Evolutionary conservation across 1,140 invertebrate genomes (phyloP), one percentile per base, ranked within the genome.

Genomic region (Protaetia brevitarsis): DNA sequence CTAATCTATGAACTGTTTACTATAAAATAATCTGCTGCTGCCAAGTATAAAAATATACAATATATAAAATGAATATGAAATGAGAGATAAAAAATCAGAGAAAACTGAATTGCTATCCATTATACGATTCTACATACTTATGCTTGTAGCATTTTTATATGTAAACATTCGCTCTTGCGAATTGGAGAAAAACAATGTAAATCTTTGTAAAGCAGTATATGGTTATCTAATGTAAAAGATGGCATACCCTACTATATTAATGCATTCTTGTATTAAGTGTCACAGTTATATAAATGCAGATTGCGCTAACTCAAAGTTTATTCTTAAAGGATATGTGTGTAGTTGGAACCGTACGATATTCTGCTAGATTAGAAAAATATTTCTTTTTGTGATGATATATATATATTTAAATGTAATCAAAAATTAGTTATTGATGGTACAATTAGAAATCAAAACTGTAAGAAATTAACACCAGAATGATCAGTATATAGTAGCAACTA

Each of bases 11-110:
- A 66, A 63, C 41, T 23, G 31, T 45, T 66, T 51, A 66, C 31
- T 19, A 63, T 60, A 45, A 62, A 62, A 66, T 66, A 66, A 66
- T 63, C 60, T 63, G 65, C 65, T 66, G 65, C 59, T 63, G 65
- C 65, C 65, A 63, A 66, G 37, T 66, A 37, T 59, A 59, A 59
- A 28, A 16, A 28, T 16, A 59, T 27, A 29, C 16, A 59, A 59
- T 59, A 28, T 59, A 11, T 31, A 57, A 13, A 59, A 28, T 7
- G 11, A 23, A 51, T 8, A 51, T 51, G 19, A 23, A 51, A 51
- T 51, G 19, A 51, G 41, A 51, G 41, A 51, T 8, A 51, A 51
- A 19, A 3, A 51, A 45, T 45, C 13, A 26, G 41, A 51, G 5
- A 23, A 19, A 23, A 51, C 16, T 51, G 26, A 51, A 51, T 37